Evolutionary conservation across 2,113 vertebrate genomes (phyloP).

Genomic region (Colius striatus): DNA sequence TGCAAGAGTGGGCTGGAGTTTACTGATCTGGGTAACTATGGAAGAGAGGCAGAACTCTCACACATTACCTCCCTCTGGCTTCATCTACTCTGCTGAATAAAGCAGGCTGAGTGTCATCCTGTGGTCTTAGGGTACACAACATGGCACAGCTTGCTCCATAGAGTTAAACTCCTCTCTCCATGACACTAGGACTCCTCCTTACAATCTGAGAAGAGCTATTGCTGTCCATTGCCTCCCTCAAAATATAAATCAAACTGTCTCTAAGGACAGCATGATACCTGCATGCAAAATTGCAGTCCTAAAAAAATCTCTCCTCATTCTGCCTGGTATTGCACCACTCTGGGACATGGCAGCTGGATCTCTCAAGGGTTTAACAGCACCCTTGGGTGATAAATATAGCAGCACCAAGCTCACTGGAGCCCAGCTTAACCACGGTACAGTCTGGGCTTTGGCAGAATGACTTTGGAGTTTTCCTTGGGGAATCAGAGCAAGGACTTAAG

Average conservation of each 20-base stretch:
- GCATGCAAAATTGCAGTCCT: not conserved
- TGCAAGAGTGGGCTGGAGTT: rapidly evolving
- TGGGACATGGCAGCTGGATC: not conserved
- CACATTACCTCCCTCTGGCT: not conserved
- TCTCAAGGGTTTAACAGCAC: not conserved
- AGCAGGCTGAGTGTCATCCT: not conserved
- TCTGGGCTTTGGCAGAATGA: not conserved
- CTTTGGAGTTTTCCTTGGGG: not conserved
- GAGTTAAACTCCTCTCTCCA: not conserved
- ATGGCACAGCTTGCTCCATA: rapidly evolving
- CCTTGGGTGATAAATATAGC: not conserved
- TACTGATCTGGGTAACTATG: not conserved
- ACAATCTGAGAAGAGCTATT: rapidly evolving
- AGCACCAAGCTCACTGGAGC: not conserved
- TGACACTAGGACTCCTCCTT: rapidly evolving
- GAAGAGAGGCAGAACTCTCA: not conserved
- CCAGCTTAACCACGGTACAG: not conserved
- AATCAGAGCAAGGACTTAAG: rapidly evolving
- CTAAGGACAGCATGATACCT: too few relatives aligned
- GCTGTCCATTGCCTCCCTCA: not conserved
- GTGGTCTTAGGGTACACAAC: not conserved
- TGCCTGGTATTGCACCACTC: not conserved
- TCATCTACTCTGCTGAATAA: not conserved
- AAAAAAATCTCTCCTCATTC: rapidly evolving
- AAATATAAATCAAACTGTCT: too few relatives aligned